phyloP scores from a whole-genome alignment of 2,113 vertebrate species.

The Columba janthina region DNA sequence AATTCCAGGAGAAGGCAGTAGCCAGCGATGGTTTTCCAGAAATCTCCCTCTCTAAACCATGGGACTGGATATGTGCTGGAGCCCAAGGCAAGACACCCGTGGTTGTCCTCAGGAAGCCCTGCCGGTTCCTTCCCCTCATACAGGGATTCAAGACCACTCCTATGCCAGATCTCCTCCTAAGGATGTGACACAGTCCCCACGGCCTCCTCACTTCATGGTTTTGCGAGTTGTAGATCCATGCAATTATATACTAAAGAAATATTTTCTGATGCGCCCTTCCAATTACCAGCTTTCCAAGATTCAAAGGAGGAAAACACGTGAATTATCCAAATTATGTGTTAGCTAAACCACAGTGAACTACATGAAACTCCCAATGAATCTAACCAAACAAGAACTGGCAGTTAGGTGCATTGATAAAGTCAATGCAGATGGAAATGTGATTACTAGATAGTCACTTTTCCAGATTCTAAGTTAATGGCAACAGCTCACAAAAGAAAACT shows the following conservation, averaged over 20 bases:
- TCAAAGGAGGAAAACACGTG: neutral
- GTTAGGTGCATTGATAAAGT: neutral
- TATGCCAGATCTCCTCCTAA: neutral
- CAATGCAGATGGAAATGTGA: neutral
- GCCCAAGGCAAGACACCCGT: rapidly evolving
- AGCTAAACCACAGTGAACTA: neutral
- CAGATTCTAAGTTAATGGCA: neutral
- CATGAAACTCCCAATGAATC: neutral
- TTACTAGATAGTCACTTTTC: neutral
- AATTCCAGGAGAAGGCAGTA: neutral
- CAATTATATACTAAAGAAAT: neutral
- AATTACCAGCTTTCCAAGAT: neutral
- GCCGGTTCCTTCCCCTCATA: neutral
- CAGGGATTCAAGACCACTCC: neutral
- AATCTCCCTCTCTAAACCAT: neutral
- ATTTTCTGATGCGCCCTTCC: neutral
- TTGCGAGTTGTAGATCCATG: rapidly evolving
- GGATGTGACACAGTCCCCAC: rapidly evolving
- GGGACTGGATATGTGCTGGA: rapidly evolving
- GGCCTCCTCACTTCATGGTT: neutral
- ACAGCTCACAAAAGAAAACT: neutral
- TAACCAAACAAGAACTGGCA: neutral
- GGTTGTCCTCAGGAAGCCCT: neutral
- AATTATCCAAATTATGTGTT: neutral
- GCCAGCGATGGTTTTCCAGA: neutral